A percentile compares a stretch with the other conserved stretches of the same genome.
Evolutionary conservation across 2,797 vertebrate genomes (phyloP).

Genomic region (Mastacembelus armatus): DNA sequence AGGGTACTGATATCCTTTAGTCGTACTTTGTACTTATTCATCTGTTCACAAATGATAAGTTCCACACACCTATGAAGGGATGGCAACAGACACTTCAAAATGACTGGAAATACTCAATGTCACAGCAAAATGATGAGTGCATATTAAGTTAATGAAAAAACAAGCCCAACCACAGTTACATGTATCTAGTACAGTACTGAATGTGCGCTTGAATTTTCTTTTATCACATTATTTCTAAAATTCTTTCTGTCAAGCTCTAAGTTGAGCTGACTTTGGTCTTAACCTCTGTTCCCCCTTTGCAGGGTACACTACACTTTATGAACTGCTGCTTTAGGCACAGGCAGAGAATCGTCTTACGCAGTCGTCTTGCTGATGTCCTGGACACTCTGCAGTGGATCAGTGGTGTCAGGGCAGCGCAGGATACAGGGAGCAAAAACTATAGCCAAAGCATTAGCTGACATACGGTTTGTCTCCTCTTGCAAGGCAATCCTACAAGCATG

Average conservation of each 20-base stretch:
- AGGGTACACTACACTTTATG: too few species aligned
- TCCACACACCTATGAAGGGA: constrained; percentile 90
- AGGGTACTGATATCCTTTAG: constrained; percentile 97
- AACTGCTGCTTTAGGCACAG: background rate
- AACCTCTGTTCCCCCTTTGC: too few species aligned
- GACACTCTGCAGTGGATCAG: constrained; percentile 94
- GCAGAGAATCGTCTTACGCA: constrained; percentile 86
- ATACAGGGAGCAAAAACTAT: constrained; percentile 99
- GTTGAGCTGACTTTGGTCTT: too few species aligned
- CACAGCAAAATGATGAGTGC: background rate
- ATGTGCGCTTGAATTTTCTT: too few species aligned
- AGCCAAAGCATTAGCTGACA: constrained; percentile 97
- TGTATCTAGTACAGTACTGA: background rate
- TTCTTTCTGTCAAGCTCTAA: too few species aligned
- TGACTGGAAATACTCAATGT: background rate
- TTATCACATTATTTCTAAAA: too few species aligned
- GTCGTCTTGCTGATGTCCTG: constrained; percentile 99
- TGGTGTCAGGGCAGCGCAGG: constrained; percentile 95
- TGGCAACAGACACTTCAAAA: constrained; percentile 6
- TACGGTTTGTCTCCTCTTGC: constrained; percentile 97
- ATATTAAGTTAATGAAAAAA: background rate
- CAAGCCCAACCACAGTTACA: background rate
- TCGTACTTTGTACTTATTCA: constrained; percentile 96
- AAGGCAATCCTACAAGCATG: constrained; percentile 88
- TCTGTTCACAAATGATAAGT: constrained; percentile 94